A percentile compares a stretch with the other conserved stretches of the same genome.
Conservation (phyloP, 2,888 invertebrate genomes). For the Dascillus cervinus region DNA sequence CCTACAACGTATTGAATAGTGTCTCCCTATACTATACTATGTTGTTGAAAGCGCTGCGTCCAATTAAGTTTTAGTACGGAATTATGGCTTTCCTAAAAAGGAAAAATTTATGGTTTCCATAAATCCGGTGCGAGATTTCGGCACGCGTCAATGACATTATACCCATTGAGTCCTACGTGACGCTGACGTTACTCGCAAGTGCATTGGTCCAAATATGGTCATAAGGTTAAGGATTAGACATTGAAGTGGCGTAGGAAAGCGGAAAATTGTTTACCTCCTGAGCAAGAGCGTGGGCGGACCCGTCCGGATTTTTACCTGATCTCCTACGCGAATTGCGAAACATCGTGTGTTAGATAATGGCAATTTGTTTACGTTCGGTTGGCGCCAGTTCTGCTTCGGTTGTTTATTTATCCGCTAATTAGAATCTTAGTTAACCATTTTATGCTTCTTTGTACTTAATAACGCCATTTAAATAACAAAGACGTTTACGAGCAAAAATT, state of each 20-base stretch:
- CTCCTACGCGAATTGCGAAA: conserved; percentile 25
- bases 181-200: conserved; percentile 10
- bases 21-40: too few relatives aligned
- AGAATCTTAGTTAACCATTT: not conserved
- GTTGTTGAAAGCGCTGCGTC: too few relatives aligned
- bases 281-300: conserved; percentile 22
- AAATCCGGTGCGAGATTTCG: too few relatives aligned
- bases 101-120: too few relatives aligned
- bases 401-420: conserved; percentile 4
- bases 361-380: conserved; percentile 18
- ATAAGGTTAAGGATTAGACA: conserved; percentile 21
- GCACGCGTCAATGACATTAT: not conserved
- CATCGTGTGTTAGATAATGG: conserved; percentile 22
- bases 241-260: conserved; percentile 21
- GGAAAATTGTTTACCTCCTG: conserved; percentile 20
- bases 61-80: too few relatives aligned
- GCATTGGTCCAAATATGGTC: conserved; percentile 18
- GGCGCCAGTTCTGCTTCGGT: conserved; percentile 15
- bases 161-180: not conserved
- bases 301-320: conserved; percentile 23
- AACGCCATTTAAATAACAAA: too few relatives aligned
- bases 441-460: not conserved
- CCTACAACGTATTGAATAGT: too few relatives aligned
- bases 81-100: too few relatives aligned
- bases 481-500: too few relatives aligned